Conservation (phyloP, 23 tunicate species). For the Diplosoma virens region DNA sequence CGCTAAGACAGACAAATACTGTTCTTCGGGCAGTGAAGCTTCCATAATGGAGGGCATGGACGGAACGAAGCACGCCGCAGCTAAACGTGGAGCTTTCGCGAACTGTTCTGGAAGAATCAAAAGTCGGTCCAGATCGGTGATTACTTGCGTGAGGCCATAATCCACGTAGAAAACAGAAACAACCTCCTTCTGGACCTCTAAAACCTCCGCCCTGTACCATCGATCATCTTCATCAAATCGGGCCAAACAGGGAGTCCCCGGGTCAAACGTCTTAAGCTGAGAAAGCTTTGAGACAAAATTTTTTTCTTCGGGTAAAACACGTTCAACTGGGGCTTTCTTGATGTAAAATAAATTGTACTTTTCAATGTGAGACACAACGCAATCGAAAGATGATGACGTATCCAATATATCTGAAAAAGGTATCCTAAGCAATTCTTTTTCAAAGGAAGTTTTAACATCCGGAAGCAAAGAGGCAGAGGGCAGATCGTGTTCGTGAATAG, state of each 20-base stretch:
- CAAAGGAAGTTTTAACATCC: too few relatives aligned
- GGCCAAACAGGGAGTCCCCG: constrained; percentile 41
- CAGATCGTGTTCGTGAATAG: too few relatives aligned
- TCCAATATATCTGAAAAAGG: not conserved
- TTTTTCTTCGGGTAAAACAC: not conserved
- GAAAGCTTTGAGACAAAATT: not conserved
- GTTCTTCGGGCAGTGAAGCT: not conserved
- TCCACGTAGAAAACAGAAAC: constrained; percentile 41
- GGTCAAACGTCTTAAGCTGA: not conserved
- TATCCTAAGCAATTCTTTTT: too few relatives aligned
- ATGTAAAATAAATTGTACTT: constrained; percentile 11
- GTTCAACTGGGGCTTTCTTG: not conserved
- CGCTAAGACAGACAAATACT: not conserved
- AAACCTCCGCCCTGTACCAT: constrained; percentile 55
- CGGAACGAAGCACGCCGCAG: constrained; percentile 2
- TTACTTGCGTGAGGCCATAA: constrained; percentile 28
- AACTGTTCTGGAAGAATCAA: constrained; percentile 27
- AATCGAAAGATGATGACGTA: not conserved
- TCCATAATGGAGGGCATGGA: constrained; percentile 23
- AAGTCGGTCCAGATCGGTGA: constrained; percentile 12
- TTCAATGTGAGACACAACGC: constrained; percentile 33
- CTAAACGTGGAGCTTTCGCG: constrained; percentile 29
- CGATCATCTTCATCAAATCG: constrained; percentile 20
- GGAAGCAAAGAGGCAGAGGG: too few relatives aligned
- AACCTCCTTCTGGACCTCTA: not conserved